A percentile compares a stretch with the other conserved stretches of the same genome.
Evolutionary conservation across 2,113 vertebrate species (phyloP).

Genomic region (Hyaena hyaena): DNA sequence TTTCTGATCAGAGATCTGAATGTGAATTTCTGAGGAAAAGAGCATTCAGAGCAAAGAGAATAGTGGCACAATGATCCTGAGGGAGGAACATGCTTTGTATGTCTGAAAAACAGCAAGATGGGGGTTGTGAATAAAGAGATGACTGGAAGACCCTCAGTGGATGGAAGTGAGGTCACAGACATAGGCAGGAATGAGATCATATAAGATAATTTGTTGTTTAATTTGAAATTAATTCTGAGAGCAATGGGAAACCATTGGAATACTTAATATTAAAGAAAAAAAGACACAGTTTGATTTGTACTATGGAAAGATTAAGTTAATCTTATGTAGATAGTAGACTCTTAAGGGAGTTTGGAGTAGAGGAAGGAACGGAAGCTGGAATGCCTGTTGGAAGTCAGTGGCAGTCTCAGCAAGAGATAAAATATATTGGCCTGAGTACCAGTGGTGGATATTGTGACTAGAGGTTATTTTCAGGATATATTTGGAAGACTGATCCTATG

Average conservation of each 20-base stretch:
- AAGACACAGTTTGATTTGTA: not conserved
- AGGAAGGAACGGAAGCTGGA: not conserved
- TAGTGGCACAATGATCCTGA: not conserved
- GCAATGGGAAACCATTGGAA: not conserved
- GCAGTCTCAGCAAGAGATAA: not conserved
- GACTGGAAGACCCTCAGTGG: not conserved
- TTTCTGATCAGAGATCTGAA: not conserved
- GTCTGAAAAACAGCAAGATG: not conserved
- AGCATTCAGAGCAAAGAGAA: not conserved
- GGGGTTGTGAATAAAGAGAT: not conserved
- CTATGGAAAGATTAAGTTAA: not conserved
- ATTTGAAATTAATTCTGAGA: not conserved
- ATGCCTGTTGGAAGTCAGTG: not conserved
- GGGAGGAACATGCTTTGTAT: not conserved
- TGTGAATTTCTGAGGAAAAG: not conserved
- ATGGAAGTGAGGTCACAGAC: not conserved
- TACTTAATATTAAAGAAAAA: not conserved
- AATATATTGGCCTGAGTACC: not conserved
- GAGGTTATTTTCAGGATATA: not conserved
- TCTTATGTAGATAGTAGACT: not conserved
- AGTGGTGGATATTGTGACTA: not conserved
- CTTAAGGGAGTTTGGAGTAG: not conserved
- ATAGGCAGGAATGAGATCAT: not conserved
- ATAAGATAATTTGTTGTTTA: not conserved
- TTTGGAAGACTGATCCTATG: not conserved